Evolutionary conservation across 2,113 vertebrate genomes (phyloP).

Genomic region (Gymnocephalus cernua): DNA sequence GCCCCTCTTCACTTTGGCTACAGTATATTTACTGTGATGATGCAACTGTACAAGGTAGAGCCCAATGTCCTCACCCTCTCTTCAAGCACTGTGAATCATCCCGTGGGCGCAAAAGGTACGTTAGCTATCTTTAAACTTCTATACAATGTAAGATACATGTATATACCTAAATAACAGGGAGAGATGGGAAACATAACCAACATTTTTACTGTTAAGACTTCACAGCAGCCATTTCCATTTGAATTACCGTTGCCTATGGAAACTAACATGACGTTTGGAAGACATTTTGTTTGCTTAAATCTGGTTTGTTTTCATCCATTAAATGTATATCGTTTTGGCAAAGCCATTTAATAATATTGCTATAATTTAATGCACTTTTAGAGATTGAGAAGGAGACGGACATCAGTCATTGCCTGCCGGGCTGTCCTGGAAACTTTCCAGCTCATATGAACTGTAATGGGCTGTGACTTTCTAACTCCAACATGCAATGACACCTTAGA

Average conservation of each 20-base stretch:
- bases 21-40: slow-evolving; percentile 66
- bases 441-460: slow-evolving; percentile 74
- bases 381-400: slow-evolving; percentile 55
- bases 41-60: slow-evolving; percentile 57
- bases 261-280: slow-evolving; percentile 28
- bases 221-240: slow-evolving; percentile 22
- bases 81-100: slow-evolving; percentile 71
- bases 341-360: slow-evolving; percentile 53
- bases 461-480: slow-evolving; percentile 67
- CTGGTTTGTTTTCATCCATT: slow-evolving; percentile 44
- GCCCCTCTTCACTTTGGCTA: slow-evolving; percentile 58
- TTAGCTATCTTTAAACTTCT: slow-evolving; percentile 66
- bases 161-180: slow-evolving; percentile 57
- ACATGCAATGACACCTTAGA: slow-evolving; percentile 63
- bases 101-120: slow-evolving; percentile 67
- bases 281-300: slow-evolving; percentile 50
- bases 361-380: slow-evolving; percentile 67
- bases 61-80: slow-evolving; percentile 63
- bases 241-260: background rate
- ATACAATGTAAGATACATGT: slow-evolving; percentile 42
- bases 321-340: slow-evolving; percentile 26
- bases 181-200: slow-evolving; percentile 17
- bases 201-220: slow-evolving; percentile 26
- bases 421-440: slow-evolving; percentile 71
- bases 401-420: slow-evolving; percentile 68